Percentiles rank a stretch among this genome's conserved stretches.
Evolutionary conservation across 2,797 vertebrate species (phyloP).

Genomic region (Nyctalus aviator): DNA sequence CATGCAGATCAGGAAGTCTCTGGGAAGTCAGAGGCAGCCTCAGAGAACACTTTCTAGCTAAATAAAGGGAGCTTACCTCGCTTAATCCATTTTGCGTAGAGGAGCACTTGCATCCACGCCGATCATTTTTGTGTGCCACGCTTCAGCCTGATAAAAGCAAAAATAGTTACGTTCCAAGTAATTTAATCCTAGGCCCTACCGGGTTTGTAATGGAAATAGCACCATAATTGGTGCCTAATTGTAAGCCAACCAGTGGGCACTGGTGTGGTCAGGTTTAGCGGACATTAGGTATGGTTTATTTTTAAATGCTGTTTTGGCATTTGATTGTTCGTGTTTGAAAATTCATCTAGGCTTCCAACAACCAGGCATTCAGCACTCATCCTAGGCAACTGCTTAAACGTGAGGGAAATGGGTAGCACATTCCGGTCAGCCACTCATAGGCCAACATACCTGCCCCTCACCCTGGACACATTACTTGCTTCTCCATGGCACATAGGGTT

Average conservation of each 20-base stretch:
- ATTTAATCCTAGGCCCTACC: conserved; percentile 60
- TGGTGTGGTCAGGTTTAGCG: conserved; percentile 45
- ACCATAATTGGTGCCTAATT: conserved; percentile 67
- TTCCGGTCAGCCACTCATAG: conserved; percentile 64
- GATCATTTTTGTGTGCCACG: conserved; percentile 76
- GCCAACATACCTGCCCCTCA: not conserved
- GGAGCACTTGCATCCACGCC: conserved; percentile 76
- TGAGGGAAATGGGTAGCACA: not conserved
- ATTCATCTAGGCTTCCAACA: conserved; percentile 18
- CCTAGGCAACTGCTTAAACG: conserved; percentile 49
- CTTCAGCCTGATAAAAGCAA: conserved; percentile 73
- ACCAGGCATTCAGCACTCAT: not conserved
- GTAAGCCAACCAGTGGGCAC: conserved; percentile 50
- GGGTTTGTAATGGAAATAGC: conserved; percentile 63
- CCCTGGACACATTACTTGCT: not conserved
- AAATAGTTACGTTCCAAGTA: conserved; percentile 77
- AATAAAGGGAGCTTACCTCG: conserved; percentile 76
- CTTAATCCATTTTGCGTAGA: conserved; percentile 79
- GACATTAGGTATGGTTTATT: conserved; percentile 58
- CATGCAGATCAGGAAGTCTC: conserved; percentile 66
- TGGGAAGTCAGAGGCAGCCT: conserved; percentile 68
- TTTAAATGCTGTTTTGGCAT: conserved; percentile 38
- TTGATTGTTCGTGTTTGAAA: conserved; percentile 60
- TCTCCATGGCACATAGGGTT: conserved; percentile 23
- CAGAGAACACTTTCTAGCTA: conserved; percentile 71